These are phyloP conservation scores for Oasisia sp. DNA, from an alignment of 2,888 invertebrate species.

Conservation along the genomic window DNA sequence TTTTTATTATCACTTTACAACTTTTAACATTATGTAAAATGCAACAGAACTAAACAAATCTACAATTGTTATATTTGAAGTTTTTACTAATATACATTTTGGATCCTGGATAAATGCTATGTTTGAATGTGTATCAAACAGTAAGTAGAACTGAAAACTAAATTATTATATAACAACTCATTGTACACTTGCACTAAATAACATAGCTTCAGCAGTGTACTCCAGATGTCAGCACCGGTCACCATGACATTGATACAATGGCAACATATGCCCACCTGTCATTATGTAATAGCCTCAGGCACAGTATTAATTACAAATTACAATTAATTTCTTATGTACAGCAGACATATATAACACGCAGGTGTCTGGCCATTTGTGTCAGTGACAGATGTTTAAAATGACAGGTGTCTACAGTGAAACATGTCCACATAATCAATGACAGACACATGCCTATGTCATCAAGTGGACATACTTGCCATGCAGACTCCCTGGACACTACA, in stretches of 20 bases:
- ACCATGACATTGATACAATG: not conserved
- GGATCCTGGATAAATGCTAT: not conserved
- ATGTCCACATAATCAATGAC: not conserved
- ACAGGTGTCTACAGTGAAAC: not conserved
- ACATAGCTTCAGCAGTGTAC: not conserved
- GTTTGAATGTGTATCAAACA: not conserved
- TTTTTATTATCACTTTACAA: too few species aligned
- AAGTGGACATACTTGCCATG: not conserved
- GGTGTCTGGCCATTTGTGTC: constrained; percentile 8
- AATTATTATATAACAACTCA: not conserved
- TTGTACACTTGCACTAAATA: not conserved
- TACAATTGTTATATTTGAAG: not conserved
- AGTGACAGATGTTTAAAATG: not conserved
- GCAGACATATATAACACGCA: not conserved
- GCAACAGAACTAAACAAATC: too few species aligned
- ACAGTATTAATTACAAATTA: not conserved
- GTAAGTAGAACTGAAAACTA: not conserved
- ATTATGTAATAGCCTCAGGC: not conserved
- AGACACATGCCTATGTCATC: not conserved
- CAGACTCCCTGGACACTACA: not conserved
- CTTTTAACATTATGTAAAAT: too few species aligned
- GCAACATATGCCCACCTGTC: not conserved
- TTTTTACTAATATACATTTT: not conserved
- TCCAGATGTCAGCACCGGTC: not conserved
- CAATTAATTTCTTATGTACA: not conserved